Percentiles rank a stretch among this genome's conserved stretches.
Conservation (phyloP, 2,888 invertebrate species). For the Eilema depressum region DNA sequence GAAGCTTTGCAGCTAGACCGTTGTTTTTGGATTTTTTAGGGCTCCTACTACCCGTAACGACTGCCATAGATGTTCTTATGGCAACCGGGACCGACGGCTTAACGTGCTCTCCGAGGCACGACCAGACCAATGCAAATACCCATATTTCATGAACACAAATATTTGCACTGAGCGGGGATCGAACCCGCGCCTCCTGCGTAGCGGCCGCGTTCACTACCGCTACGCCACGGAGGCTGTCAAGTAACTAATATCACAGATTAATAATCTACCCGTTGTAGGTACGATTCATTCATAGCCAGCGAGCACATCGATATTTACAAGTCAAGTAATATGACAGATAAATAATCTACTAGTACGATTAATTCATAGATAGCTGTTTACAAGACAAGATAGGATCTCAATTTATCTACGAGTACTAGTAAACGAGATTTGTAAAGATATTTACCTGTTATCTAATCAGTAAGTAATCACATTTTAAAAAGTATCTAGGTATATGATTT, state of each 20-base stretch:
- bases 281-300: background rate
- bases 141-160: no score
- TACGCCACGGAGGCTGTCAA: no score
- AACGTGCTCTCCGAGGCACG: no score
- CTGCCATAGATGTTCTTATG: no score
- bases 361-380: background rate
- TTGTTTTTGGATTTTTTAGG: no score
- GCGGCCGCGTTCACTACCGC: no score
- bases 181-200: no score
- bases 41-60: no score
- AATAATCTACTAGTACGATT: background rate
- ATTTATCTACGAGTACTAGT: background rate
- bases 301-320: background rate
- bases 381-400: background rate
- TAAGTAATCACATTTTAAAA: background rate
- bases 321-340: background rate
- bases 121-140: no score
- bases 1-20: no score
- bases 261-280: background rate
- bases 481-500: background rate
- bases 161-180: no score
- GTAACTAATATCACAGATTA: background rate
- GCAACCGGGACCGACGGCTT: no score
- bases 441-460: background rate
- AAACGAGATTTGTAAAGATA: background rate